Conservation (phyloP, 1,140 invertebrate species). For the Zaprionus africanus region DNA sequence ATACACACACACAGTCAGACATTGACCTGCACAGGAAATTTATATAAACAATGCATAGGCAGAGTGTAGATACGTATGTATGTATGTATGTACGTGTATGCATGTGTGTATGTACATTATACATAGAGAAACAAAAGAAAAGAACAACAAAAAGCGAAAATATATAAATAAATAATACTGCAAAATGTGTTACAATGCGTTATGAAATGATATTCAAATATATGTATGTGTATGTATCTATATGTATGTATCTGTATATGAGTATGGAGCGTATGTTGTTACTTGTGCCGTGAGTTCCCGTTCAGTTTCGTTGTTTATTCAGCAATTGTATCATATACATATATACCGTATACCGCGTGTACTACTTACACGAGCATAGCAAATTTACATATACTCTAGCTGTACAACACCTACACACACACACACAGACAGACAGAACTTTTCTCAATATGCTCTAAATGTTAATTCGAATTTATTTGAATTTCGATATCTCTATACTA, state of each 20-base stretch:
- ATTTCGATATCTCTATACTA: slow-evolving; percentile 15
- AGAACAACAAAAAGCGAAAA: slow-evolving; percentile 9
- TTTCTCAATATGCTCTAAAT: slow-evolving; percentile 57
- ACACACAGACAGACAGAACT: neutral
- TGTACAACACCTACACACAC: neutral
- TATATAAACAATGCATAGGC: slow-evolving; percentile 41
- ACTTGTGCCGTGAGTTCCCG: slow-evolving; percentile 72
- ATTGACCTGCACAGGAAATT: slow-evolving; percentile 27
- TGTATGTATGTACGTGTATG: slow-evolving; percentile 28
- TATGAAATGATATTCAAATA: slow-evolving; percentile 48
- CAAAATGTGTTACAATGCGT: slow-evolving; percentile 35
- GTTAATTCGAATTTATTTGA: slow-evolving; percentile 62
- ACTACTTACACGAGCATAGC: slow-evolving; percentile 16
- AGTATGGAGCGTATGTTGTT: slow-evolving; percentile 57
- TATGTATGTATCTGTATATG: slow-evolving; percentile 24
- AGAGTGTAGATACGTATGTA: slow-evolving; percentile 15
- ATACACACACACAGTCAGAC: slow-evolving; percentile 33
- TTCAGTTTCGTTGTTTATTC: slow-evolving; percentile 67
- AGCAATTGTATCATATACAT: slow-evolving; percentile 30
- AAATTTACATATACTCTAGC: slow-evolving; percentile 26
- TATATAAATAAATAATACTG: slow-evolving; percentile 22
- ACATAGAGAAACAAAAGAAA: slow-evolving; percentile 16
- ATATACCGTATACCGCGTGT: slow-evolving; percentile 7
- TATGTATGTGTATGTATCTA: slow-evolving; percentile 29
- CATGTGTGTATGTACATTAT: slow-evolving; percentile 35